Base-by-base conservation (phyloP, 2,888 invertebrate genomes). In the Diaprepes abbreviatus region DNA sequence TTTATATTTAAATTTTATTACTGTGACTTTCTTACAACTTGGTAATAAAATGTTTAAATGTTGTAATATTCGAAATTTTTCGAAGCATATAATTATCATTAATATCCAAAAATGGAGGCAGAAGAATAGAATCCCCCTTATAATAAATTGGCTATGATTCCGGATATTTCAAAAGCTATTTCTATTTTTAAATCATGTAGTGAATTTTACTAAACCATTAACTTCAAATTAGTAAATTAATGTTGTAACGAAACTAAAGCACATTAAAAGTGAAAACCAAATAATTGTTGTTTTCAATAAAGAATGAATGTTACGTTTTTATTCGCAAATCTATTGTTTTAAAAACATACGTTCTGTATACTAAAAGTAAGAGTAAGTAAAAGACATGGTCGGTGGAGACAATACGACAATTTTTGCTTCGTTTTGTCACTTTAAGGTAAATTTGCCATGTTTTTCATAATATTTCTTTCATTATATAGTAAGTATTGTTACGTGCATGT, bases 371-470 rank as follows among this genome's bases (percentile, higher is more conserved):
- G 31, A 60, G 59, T 21, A 55, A 7, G 21, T 38, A 10, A 9
- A 33, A 33, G 59, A 60, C 31, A 60, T 48, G 59, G 17, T 60
- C n/a, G 59, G 12, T 43, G 40, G 59, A 48, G 33, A 60, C 59
- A 60, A 60, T 60, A 21, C 33, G 33, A 60, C 59, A 40, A 60
- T 45, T 31, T 60, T 33, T n/a, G 33, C 19, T 45, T 19, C 45
- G 33, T 45, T 17, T 60, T 60, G 45, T 14, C 57, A 28, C 16
- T 12, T 45, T 60, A 3, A 1, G 9, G 3, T 17, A 45, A 60
- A 31, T 60, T 60, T 16, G 48, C 45, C 16, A 33, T 14, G 28
- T 14, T 60, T 60, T 31, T 60, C 59, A 60, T 60, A 60, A 60
- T 31, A 17, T 48, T 60, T 48, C 48, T 60, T 43, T 60, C 31